These are phyloP conservation scores for Papilio elwesi DNA, from an alignment of 2,888 invertebrate species.

Conservation along the genomic window DNA sequence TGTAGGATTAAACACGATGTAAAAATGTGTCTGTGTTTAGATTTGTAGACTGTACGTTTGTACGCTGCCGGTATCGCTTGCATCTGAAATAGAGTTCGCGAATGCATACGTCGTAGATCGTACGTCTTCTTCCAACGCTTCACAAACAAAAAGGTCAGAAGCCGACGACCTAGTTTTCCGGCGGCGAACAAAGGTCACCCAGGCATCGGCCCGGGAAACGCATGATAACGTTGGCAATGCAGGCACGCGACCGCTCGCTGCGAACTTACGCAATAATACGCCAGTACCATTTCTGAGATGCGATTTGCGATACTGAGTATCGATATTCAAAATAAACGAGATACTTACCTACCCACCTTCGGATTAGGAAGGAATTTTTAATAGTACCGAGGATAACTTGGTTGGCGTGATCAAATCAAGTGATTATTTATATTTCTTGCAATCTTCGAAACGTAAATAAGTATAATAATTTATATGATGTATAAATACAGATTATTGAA, in stretches of 20 bases:
- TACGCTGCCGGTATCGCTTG: slow-evolving; percentile 13
- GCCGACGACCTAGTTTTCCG: slow-evolving; percentile 79
- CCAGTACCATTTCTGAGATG: slow-evolving; percentile 45
- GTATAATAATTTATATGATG: too few relatives aligned
- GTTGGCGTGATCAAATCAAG: neutral
- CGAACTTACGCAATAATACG: slow-evolving; percentile 58
- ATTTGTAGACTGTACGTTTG: too few relatives aligned
- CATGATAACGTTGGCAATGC: slow-evolving; percentile 75
- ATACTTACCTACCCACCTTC: slow-evolving; percentile 2
- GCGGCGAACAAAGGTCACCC: slow-evolving; percentile 74
- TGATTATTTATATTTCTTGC: slow-evolving; percentile 1
- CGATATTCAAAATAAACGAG: slow-evolving; percentile 34
- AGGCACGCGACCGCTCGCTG: slow-evolving; percentile 60
- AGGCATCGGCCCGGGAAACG: slow-evolving; percentile 76
- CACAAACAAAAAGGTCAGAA: slow-evolving; percentile 81
- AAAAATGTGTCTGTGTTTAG: too few relatives aligned
- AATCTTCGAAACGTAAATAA: neutral
- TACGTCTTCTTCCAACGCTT: slow-evolving; percentile 67
- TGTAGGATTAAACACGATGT: too few relatives aligned
- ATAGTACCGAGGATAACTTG: slow-evolving; percentile 1
- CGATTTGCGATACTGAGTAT: slow-evolving; percentile 45
- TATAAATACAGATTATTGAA: too few relatives aligned
- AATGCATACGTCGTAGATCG: slow-evolving; percentile 61
- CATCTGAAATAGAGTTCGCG: slow-evolving; percentile 66
- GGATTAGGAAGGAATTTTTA: neutral